Conservation (phyloP, 2,888 invertebrate species). For the Hedya salicella region DNA sequence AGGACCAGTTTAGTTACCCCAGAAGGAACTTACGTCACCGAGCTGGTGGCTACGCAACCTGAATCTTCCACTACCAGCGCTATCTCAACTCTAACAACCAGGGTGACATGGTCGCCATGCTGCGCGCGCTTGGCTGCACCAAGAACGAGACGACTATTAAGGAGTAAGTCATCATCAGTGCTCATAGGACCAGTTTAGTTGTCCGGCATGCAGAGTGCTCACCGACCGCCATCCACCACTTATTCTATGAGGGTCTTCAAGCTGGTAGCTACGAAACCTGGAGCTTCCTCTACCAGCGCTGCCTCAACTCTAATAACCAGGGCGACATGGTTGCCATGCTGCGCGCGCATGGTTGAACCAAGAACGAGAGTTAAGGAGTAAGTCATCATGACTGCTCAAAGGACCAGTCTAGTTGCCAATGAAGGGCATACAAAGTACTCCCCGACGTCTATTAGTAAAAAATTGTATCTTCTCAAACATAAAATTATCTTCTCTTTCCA, state of each 20-base stretch:
- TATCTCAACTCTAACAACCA: slow-evolving; percentile 70
- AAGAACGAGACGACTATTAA: slow-evolving; percentile 62
- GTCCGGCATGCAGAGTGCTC: too few species aligned
- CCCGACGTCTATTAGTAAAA: too few species aligned
- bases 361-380: slow-evolving; percentile 66
- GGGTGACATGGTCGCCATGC: slow-evolving; percentile 73
- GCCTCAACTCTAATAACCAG: slow-evolving; percentile 68
- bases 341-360: slow-evolving; percentile 79
- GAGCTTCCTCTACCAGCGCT: slow-evolving; percentile 77
- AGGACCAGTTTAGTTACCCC: too few species aligned
- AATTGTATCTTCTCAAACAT: neutral
- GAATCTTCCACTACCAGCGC: slow-evolving; percentile 81
- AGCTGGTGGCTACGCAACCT: slow-evolving; percentile 85
- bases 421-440: too few species aligned
- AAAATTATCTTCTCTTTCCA: neutral
- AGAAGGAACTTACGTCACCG: too few species aligned
- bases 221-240: too few species aligned
- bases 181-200: too few species aligned
- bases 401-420: too few species aligned
- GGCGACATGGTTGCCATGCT: slow-evolving; percentile 77
- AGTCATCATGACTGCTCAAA: slow-evolving; percentile 48
- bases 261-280: slow-evolving; percentile 86
- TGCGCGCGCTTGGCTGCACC: slow-evolving; percentile 81
- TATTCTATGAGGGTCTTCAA: slow-evolving; percentile 86
- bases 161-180: slow-evolving; percentile 31